Base-by-base conservation (phyloP, 2,888 invertebrate species). In the Phengaris alcon region DNA sequence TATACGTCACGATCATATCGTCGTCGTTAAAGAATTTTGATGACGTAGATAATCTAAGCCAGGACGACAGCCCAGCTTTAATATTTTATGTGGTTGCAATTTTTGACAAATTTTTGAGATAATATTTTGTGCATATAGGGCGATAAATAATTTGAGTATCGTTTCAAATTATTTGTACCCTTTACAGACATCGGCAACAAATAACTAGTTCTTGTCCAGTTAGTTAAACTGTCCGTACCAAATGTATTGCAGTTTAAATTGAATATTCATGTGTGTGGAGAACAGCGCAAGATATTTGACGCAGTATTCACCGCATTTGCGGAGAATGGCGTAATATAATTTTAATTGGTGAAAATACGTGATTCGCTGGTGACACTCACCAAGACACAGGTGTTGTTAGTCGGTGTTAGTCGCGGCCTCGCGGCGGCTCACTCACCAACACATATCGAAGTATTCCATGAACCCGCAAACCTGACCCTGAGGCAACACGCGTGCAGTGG, bases 401-500 rank as follows among this genome's bases (percentile, higher is more conserved):
- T 85, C 79, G 80, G 79, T 79, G 84, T 86, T 87, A 86, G 84
- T 84, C 81, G 80, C 78, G 82, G 80, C 82, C 81, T 78, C 78
- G 79, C 76, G 79, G 79, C 81, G 80, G 81, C 82, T 82, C 85
- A 91, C 92, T 93, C 91, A 93, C 92, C 92, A 93, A 85, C 92
- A 92, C 90, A 92, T 88, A 81, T 87, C 87, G 85, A 91, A 90
- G 84, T 90, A 89, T 80, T 88, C 90, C 90, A 90, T 90, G 51
- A 54, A 72, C 48, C 69, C 69, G n/a, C 55, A 69, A 74, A 75
- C 73, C 59, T 77, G 59, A 77, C 73, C 64, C 46, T 51, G 74
- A 79, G 79, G 81, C 82, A 69, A 79, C 79, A 80, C 82, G 83
- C 81, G 80, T 81, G 84, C 82, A 82, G 80, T 80, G 82, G 79